These are phyloP conservation scores for Ichneumon xanthorius DNA, from an alignment of 2,888 invertebrate species.

Conservation along the genomic window DNA sequence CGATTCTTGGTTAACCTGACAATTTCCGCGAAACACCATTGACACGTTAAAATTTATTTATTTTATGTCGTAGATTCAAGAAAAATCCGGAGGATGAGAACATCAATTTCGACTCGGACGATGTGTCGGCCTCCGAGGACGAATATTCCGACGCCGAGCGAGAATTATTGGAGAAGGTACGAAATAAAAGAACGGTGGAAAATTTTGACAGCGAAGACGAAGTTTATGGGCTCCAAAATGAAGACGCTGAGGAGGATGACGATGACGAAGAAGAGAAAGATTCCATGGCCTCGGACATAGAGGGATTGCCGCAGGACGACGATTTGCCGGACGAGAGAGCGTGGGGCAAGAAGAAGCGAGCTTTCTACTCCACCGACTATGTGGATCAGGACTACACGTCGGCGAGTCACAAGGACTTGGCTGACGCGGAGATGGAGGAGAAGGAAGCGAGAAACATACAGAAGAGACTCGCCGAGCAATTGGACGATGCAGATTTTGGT, in stretches of 20 bases:
- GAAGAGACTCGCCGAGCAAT: constrained; percentile 90
- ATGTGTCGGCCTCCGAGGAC: constrained; percentile 90
- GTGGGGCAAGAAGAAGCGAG: constrained; percentile 93
- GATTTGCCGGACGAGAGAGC: constrained; percentile 92
- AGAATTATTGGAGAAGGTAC: constrained; percentile 87
- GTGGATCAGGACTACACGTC: constrained; percentile 94
- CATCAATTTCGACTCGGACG: constrained; percentile 86
- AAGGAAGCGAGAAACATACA: constrained; percentile 94
- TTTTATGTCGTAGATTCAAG: constrained; percentile 34
- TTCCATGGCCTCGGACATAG: constrained; percentile 89
- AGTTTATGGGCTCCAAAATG: constrained; percentile 86
- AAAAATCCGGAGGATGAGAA: constrained; percentile 51
- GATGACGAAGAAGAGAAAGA: constrained; percentile 86
- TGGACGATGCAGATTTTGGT: constrained; percentile 92
- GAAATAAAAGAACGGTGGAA: constrained; percentile 85
- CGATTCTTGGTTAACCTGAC: background rate
- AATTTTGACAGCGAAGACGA: constrained; percentile 88
- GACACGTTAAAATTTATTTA: background rate
- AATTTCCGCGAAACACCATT: background rate
- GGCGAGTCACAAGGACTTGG: constrained; percentile 88
- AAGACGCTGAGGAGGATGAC: constrained; percentile 85
- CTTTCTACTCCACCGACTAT: constrained; percentile 95
- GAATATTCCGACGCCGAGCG: constrained; percentile 90
- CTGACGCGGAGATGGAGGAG: constrained; percentile 92
- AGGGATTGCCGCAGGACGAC: constrained; percentile 89